Evolutionary conservation across 2,888 invertebrate species (phyloP), one percentile per base, ranked within the genome.

Genomic region (Scaptomyza cyrtandrae): DNA sequence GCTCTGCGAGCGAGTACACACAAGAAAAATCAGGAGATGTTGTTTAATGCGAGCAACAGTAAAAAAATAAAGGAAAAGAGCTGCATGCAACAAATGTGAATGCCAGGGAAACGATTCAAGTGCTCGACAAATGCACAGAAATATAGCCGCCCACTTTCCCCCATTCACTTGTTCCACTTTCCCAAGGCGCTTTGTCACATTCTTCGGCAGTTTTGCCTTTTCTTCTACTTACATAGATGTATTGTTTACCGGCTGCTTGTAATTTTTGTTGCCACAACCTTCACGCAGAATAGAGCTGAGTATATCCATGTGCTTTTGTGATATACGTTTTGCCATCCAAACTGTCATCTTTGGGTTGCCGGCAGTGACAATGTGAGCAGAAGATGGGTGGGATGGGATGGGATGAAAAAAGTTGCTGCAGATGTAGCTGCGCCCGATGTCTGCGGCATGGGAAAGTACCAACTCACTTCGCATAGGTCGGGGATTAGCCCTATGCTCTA

Each of bases 251-350:
- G 82, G 63, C 80, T 72, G 54, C 63, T 69, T 86, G 83, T 63
- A 65, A 62, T 71, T 75, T 68, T 70, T 84, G 67, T 46, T 46
- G 16, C 65, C 65, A 65, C 68, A 66, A 56, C 68, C 68, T 74
- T 70, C 65, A 66, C 62, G 43, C 61, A 57, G 63, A 76, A 37
- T 35, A n/a, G 50, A 19, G 24, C 14, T 24, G 27, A 27, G 77
- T 79, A 69, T 80, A 70, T 74, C 78, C 59, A 48, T 65, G 67
- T 70, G 78, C 54, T 60, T 56, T 79, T 71, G 59, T 80, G 82
- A 81, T 85, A 75, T 78, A 85, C 73, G 80, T 68, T 77, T 65
- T 68, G 68, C 75, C 63, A 80, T 80, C 83, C 80, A 69, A 77
- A 69, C 74, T 82, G 82, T 83, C 82, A 83, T 86, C 75, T 72